Conservation (phyloP, 2,113 vertebrate genomes). For the Charina bottae region DNA sequence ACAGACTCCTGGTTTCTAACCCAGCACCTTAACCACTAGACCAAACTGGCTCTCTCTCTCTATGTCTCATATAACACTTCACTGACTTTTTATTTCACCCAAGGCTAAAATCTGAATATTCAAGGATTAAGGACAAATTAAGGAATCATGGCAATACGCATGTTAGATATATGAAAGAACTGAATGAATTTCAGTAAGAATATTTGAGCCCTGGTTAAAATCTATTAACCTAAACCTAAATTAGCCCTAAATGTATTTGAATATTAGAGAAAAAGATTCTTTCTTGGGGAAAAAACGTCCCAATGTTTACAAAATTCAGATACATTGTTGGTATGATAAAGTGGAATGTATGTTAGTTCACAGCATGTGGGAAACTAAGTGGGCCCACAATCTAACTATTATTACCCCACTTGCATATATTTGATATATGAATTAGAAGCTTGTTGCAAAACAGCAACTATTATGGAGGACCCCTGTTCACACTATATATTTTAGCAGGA, state of each 20-base stretch:
- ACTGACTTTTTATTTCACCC: neutral
- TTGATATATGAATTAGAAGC: neutral
- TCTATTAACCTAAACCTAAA: too few species aligned
- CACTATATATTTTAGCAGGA: neutral
- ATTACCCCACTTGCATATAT: neutral
- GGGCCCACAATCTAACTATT: too few species aligned
- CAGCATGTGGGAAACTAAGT: neutral
- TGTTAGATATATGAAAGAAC: neutral
- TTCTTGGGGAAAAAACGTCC: neutral
- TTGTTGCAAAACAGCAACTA: neutral
- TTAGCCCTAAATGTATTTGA: neutral
- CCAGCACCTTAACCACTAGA: too few species aligned
- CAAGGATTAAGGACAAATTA: neutral
- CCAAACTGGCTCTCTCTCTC: too few species aligned
- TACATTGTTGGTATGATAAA: neutral
- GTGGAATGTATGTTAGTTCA: neutral
- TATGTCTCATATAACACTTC: neutral
- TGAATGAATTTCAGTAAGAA: neutral
- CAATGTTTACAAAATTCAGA: neutral
- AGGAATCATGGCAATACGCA: neutral
- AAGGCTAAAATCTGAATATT: neutral
- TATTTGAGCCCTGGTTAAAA: neutral
- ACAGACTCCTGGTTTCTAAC: too few species aligned
- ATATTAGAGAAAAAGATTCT: neutral
- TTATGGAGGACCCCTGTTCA: neutral